phyloP scores from a whole-genome alignment of 1,140 invertebrate species.

The Sarcophaga peregrina region DNA sequence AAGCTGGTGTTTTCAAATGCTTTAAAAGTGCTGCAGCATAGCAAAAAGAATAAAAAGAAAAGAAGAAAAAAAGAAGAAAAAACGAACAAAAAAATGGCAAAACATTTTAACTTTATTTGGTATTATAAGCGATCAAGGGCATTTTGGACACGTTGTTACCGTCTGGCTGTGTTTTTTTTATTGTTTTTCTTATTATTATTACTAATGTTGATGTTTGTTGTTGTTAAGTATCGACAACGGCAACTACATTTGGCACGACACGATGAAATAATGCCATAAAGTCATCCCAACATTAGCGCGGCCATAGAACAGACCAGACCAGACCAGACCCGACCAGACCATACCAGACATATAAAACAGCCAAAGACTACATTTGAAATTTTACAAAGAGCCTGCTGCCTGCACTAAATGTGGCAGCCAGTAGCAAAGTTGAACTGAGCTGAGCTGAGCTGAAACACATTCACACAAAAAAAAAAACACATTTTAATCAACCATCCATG shows the following conservation, averaged over 20 bases:
- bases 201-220: no score
- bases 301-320: background rate
- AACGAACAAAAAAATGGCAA: background rate
- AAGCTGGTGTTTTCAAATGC: slow-evolving; percentile 1
- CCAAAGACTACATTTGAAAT: background rate
- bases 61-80: background rate
- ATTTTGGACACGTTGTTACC: slow-evolving; percentile 55
- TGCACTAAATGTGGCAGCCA: no score
- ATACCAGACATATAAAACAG: slow-evolving; percentile 6
- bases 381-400: no score
- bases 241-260: background rate
- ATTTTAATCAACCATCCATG: no score
- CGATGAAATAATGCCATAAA: slow-evolving; percentile 14
- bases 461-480: no score
- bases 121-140: slow-evolving; percentile 57
- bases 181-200: no score
- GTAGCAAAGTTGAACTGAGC: no score
- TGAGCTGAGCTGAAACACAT: no score
- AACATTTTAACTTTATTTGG: background rate
- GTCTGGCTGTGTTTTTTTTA: background rate
- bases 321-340: background rate
- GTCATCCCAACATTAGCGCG: background rate
- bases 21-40: background rate
- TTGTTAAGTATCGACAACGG: no score
- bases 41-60: background rate